Evolutionary conservation across 2,113 vertebrate genomes (phyloP).

Genomic region (Bothrops jararaca): DNA sequence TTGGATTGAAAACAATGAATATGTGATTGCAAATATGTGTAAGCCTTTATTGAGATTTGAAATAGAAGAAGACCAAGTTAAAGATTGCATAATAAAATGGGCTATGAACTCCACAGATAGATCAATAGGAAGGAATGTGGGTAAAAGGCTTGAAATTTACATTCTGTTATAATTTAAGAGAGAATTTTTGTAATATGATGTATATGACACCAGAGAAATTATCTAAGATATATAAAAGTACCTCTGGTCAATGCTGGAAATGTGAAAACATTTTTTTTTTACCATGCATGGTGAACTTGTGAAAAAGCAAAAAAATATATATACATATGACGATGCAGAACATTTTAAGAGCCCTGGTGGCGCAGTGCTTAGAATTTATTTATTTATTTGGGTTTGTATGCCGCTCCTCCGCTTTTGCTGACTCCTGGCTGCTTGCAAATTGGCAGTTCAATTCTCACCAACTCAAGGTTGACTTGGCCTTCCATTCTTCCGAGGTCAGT

Average conservation of each 20-base stretch:
- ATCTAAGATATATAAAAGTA: neutral
- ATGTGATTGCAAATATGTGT: neutral
- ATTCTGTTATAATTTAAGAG: neutral
- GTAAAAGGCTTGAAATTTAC: neutral
- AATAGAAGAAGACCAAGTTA: neutral
- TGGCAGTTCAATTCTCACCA: no score
- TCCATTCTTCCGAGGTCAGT: no score
- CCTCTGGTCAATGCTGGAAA: neutral
- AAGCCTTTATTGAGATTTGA: neutral
- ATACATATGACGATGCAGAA: neutral
- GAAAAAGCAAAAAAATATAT: neutral
- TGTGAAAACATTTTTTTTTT: neutral
- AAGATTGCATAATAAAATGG: neutral
- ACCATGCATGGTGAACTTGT: neutral
- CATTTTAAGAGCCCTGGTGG: neutral
- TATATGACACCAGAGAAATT: neutral
- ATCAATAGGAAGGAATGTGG: neutral
- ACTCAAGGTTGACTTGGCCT: no score
- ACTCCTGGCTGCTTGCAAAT: no score
- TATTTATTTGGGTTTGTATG: no score
- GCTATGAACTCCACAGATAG: neutral
- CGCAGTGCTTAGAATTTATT: no score
- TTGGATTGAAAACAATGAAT: neutral
- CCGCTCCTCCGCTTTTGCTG: no score
- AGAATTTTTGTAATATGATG: neutral